These are phyloP conservation scores for Orthosia cruda DNA, from an alignment of 2,888 invertebrate genomes.

Conservation along the genomic window DNA sequence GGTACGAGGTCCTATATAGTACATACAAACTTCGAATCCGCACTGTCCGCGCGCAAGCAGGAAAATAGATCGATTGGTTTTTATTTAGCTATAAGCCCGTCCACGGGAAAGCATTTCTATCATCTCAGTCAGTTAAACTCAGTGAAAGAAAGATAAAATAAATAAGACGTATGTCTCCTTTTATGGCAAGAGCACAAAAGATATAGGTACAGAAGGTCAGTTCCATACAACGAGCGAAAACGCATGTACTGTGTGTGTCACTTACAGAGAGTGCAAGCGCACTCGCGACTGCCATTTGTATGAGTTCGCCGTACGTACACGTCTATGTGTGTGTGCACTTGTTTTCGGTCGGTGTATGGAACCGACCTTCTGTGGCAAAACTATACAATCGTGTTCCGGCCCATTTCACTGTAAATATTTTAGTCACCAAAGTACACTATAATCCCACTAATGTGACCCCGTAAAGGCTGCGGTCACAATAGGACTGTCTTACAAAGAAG, in stretches of 20 bases:
- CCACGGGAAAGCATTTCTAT: neutral
- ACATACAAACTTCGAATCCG: neutral
- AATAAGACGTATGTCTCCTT: constrained; percentile 34
- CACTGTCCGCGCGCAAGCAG: neutral
- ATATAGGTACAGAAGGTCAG: constrained; percentile 4
- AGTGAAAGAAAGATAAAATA: constrained; percentile 40
- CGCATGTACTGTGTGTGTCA: neutral
- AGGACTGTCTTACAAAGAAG: constrained; percentile 35
- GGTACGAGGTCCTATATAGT: no score
- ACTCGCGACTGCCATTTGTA: neutral
- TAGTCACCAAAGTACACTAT: constrained; percentile 40
- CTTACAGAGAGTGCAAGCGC: neutral
- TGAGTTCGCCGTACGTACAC: neutral
- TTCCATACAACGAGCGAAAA: neutral
- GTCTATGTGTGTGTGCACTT: neutral
- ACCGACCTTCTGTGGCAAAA: constrained; percentile 17
- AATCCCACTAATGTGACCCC: constrained; percentile 44
- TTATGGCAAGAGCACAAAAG: constrained; percentile 10
- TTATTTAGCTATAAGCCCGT: neutral
- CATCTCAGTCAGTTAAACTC: constrained; percentile 10
- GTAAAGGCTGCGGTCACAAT: constrained; percentile 29
- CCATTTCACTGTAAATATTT: constrained; percentile 46
- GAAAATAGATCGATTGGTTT: constrained; percentile 1
- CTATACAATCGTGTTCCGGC: constrained; percentile 25
- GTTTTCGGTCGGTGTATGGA: neutral